Percentiles rank a stretch among this genome's conserved stretches.
These are phyloP conservation scores for Melanostoma scalare DNA, from an alignment of 2,888 invertebrate genomes.

Conservation along the genomic window DNA sequence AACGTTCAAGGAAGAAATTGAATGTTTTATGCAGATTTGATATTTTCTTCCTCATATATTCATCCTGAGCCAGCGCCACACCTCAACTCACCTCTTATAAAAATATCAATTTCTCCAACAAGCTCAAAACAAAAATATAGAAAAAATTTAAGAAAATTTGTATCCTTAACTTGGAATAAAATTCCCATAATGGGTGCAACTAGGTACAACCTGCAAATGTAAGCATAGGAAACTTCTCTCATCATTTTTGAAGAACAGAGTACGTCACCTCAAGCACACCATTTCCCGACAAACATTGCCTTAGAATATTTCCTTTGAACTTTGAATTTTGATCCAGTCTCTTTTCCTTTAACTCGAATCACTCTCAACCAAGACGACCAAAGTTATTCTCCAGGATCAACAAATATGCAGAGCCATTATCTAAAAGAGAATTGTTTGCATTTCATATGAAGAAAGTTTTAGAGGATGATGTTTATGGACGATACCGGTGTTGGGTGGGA, in stretches of 20 bases:
- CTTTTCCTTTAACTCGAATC: neutral
- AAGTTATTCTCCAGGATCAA: slow-evolving; percentile 69
- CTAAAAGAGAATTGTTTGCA: slow-evolving; percentile 70
- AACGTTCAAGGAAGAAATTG: neutral
- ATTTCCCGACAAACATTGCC: slow-evolving; percentile 38
- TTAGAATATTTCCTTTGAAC: slow-evolving; percentile 60
- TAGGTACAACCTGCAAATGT: slow-evolving; percentile 3
- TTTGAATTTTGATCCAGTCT: slow-evolving; percentile 45
- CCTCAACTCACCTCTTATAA: slow-evolving; percentile 16
- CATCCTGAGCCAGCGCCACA: slow-evolving; percentile 6
- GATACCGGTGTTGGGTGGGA: neutral
- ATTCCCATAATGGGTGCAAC: slow-evolving; percentile 59
- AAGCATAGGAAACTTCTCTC: slow-evolving; percentile 41
- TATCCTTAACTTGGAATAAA: slow-evolving; percentile 54
- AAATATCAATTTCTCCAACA: slow-evolving; percentile 61
- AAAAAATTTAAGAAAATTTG: slow-evolving; percentile 54
- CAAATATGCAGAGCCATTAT: slow-evolving; percentile 69
- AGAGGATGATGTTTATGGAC: slow-evolving; percentile 18
- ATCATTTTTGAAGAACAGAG: slow-evolving; percentile 26
- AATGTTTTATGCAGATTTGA: slow-evolving; percentile 39
- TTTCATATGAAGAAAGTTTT: slow-evolving; percentile 70
- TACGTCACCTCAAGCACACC: slow-evolving; percentile 45
- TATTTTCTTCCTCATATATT: slow-evolving; percentile 1
- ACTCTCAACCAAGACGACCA: neutral
- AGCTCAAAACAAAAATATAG: neutral